Base-by-base conservation (phyloP, 2,113 vertebrate species). In the Pandion haliaetus region DNA sequence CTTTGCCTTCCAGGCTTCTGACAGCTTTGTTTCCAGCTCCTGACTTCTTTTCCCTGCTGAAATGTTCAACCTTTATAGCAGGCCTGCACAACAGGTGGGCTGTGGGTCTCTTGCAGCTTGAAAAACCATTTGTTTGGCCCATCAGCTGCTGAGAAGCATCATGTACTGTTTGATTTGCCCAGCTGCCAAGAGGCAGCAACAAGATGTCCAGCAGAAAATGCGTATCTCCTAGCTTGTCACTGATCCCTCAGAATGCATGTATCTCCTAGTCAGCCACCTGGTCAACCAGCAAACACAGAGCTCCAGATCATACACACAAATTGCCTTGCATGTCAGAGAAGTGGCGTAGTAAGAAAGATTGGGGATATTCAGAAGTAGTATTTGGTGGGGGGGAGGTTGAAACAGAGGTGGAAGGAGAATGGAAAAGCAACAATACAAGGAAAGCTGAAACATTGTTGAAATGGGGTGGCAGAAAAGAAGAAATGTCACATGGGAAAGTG, bases 71-170 rank as follows among this genome's bases (percentile, higher is more conserved):
- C 96, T 97, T 95, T 95, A 93, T 71, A 95, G 55, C 78, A 85
- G 77, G 91, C 89, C 91, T 61, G 58, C 70, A 90, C 95, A 97
- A 96, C 95, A 97, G 96, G 96, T 96, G 96, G 96, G 91, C 89
- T 0, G 44, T 94, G 95, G 94, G 84, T 96, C 91, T 96, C 91
- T 94, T 95, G 84, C 73, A 96, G 87, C 94, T 91, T 94, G 83
- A 94, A 91, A 96, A 96, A 69, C 65, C 95, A 94, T 97, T 97
- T 97, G 95, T 91, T 96, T 96, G 95, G 96, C 91, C 95, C 95
- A 95, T 96, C 95, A 97, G 95, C 95, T 96, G 93, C 95, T 95
- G 96, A 91, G 96, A 96, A 97, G 89, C 93, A 95, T 94, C 91
- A 93, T 93, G 95, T 91, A 91, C 73, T 94, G 93, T 93, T 96